Evolutionary conservation across 2,797 vertebrate genomes (phyloP), one percentile per base, ranked within the genome.

Genomic region (Sebastes hopkinsi): DNA sequence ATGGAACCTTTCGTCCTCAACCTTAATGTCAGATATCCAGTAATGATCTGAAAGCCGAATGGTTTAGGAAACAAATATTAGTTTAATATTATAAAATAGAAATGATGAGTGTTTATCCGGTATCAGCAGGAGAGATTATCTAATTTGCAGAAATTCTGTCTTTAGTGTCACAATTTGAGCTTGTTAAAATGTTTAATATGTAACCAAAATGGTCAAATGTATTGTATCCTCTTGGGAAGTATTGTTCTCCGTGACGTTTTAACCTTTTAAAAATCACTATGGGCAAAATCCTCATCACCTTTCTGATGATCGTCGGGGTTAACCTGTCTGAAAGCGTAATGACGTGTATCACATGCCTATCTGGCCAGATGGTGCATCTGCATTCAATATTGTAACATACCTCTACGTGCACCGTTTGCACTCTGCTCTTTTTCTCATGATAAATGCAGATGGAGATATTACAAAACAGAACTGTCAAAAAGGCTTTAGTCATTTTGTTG

Each of bases 351-450:
- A 72, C 67, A 62, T 50, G 64, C 38, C 29, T 32, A 2, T n/a
- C 4, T 30, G 3, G 64, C 69, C 71, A 77, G 58, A 80, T 74
- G 32, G 6, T 64, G 14, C 67, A 77, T 82, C 77, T 85, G 76
- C 34, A 46, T 81, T 77, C 59, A 79, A 29, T 85, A 29, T 46
- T 61, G 42, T 75, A 8, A 75, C 72, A 71, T 66, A 70, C 22
- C 8, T 80, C 42, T 16, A 50, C 23, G 6, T 12, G 16, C 27
- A 55, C 13, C 18, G 10, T 71, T 77, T 75, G 11, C 29, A 61
- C 20, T 52, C 29, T 60, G 23, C 36, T 55, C 20, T 58, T 20
- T 71, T 71, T 56, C 20, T 67, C 16, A 27, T 23, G 11, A 8
- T 34, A 13, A 32, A 32, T 22, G 6, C 32, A 55, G 22, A 46